These are phyloP conservation scores for Furnarius figulus DNA, from an alignment of 2,113 vertebrate genomes.

Conservation along the genomic window DNA sequence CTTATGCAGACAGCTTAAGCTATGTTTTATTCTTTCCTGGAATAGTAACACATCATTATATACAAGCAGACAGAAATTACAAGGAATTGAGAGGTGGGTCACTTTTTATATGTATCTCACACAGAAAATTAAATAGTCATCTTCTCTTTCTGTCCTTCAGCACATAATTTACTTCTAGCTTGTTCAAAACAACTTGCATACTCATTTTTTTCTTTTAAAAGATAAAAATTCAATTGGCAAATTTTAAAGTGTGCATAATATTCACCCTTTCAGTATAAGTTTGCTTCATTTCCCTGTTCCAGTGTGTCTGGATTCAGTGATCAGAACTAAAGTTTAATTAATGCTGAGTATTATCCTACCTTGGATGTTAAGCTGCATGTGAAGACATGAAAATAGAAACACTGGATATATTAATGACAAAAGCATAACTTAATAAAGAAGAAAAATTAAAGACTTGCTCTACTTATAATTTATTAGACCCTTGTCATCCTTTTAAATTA, in stretches of 20 bases:
- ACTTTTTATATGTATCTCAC: neutral
- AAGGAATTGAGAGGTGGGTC: neutral
- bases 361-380: neutral
- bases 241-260: neutral
- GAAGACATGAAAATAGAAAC: neutral
- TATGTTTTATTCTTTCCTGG: neutral
- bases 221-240: neutral
- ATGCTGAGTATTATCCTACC: neutral
- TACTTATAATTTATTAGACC: neutral
- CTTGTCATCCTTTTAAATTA: neutral
- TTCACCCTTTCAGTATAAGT: neutral
- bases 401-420: neutral
- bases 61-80: neutral
- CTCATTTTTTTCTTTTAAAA: neutral
- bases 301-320: neutral
- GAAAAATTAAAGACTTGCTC: neutral
- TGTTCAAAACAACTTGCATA: neutral
- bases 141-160: neutral
- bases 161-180: neutral
- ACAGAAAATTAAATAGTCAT: neutral
- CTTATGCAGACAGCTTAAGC: neutral
- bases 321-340: neutral
- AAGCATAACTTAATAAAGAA: neutral
- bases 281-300: neutral
- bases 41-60: neutral